Conservation (phyloP, 2,888 invertebrate species). For the Ephialtes manifestator region DNA sequence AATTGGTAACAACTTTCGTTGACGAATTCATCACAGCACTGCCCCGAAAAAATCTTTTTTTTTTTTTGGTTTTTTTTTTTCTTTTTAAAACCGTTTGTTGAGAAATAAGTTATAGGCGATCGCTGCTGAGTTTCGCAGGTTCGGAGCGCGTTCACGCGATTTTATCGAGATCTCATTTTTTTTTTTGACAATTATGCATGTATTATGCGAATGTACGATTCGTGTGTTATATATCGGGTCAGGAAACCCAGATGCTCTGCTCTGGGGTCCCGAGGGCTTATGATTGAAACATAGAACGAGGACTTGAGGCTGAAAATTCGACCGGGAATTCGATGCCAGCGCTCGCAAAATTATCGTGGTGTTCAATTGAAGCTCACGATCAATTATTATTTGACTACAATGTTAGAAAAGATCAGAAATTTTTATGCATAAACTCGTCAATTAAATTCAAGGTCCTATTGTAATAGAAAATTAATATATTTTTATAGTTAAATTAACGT, state of each 20-base stretch:
- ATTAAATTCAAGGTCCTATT: too few species aligned
- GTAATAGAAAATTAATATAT: too few species aligned
- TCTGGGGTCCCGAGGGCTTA: conserved; percentile 14
- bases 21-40: conserved; percentile 37
- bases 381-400: neutral
- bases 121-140: conserved; percentile 1
- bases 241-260: conserved; percentile 29
- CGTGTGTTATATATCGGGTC: conserved; percentile 31
- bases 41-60: conserved; percentile 7
- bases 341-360: neutral
- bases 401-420: too few species aligned
- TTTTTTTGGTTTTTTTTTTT: neutral
- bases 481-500: too few species aligned
- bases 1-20: neutral
- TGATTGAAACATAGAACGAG: neutral
- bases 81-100: neutral
- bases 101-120: neutral
- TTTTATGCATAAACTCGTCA: too few species aligned
- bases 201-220: conserved; percentile 58
- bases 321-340: neutral
- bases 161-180: conserved; percentile 17
- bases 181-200: conserved; percentile 64
- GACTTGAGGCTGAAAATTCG: neutral
- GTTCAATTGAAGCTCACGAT: neutral
- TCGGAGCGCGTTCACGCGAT: conserved; percentile 19